phyloP scores from a whole-genome alignment of 1,140 invertebrate species.

The Drosophila truncata region DNA sequence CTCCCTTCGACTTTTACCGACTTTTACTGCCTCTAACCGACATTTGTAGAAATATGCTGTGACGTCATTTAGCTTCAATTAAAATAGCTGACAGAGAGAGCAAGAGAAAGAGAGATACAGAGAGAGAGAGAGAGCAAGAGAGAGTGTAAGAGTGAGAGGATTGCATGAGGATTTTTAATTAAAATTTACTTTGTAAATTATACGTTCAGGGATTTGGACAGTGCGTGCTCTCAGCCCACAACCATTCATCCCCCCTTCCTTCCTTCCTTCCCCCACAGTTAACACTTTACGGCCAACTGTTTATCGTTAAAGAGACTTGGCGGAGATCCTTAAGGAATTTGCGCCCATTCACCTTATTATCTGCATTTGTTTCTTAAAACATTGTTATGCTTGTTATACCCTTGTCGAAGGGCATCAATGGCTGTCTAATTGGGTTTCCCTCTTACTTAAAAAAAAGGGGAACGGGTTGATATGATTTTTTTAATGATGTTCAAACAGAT shows the following conservation, averaged over 20 bases:
- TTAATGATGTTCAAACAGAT: no score
- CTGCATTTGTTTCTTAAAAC: slow-evolving; percentile 2
- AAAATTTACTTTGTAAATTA: slow-evolving; percentile 82
- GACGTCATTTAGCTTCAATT: slow-evolving; percentile 80
- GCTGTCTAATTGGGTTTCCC: background rate
- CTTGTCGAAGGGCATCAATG: slow-evolving; percentile 8
- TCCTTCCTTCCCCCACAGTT: background rate
- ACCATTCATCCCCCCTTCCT: background rate
- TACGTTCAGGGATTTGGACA: slow-evolving; percentile 67
- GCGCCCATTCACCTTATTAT: slow-evolving; percentile 4
- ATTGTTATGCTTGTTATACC: background rate
- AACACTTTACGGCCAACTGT: slow-evolving; percentile 26
- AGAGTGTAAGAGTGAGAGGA: slow-evolving; percentile 13
- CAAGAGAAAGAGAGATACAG: no score
- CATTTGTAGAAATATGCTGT: slow-evolving; percentile 56
- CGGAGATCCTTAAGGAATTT: background rate
- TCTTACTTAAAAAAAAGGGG: no score
- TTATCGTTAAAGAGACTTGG: slow-evolving; percentile 5
- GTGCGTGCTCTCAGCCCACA: slow-evolving; percentile 51
- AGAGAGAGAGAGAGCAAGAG: background rate
- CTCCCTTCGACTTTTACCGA: no score
- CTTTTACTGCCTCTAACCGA: slow-evolving; percentile 13
- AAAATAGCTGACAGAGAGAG: slow-evolving; percentile 61
- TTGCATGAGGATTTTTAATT: slow-evolving; percentile 81
- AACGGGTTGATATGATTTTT: no score